Evolutionary conservation across 1,140 invertebrate species (phyloP).

Genomic region (Belonocnema kinseyi): DNA sequence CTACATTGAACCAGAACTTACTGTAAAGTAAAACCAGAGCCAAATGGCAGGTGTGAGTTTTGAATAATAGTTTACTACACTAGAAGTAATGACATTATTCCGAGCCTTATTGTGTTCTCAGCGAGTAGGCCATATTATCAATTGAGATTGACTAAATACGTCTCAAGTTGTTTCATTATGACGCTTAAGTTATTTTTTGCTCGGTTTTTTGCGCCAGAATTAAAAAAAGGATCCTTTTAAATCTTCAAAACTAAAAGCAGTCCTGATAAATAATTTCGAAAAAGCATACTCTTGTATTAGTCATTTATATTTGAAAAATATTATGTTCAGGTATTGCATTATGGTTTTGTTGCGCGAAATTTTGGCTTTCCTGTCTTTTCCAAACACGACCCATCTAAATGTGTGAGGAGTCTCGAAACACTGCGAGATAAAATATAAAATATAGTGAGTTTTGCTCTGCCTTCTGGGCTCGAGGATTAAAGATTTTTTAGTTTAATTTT

Average conservation of each 20-base stretch:
- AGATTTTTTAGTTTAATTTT: no score
- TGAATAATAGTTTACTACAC: not conserved
- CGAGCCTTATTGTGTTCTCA: not conserved
- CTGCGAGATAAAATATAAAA: not conserved
- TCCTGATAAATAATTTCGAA: no score
- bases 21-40: not conserved
- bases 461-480: not conserved
- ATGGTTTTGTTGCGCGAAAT: not conserved
- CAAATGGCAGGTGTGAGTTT: conserved; percentile 23
- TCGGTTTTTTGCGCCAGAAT: no score
- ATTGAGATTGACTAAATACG: no score
- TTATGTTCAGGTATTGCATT: not conserved
- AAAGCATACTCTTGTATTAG: no score
- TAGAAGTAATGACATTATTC: conserved; percentile 2
- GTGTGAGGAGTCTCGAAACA: not conserved
- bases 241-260: no score
- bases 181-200: no score
- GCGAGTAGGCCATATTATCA: no score
- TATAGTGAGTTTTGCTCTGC: not conserved
- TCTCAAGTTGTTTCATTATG: no score
- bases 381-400: not conserved
- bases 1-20: conserved; percentile 6
- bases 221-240: no score
- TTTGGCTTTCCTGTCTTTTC: not conserved
- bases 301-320: no score